Percentiles rank a stretch among this genome's conserved stretches.
phyloP scores from a whole-genome alignment of 2,797 vertebrate genomes.

The Streptopelia turtur region DNA sequence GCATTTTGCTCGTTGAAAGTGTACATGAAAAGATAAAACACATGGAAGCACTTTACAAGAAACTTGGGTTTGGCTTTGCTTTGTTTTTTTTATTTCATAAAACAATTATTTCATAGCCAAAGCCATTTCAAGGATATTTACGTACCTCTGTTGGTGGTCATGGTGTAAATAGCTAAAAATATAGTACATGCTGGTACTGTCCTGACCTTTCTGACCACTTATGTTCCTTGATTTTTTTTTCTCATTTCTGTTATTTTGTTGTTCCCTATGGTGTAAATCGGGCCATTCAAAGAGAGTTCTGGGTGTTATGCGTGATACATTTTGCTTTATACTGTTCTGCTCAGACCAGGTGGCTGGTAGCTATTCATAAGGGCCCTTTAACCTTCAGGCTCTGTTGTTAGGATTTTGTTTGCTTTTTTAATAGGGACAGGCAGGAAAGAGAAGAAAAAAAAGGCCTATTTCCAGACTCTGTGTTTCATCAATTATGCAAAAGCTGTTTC shows the following conservation, averaged over 20 bases:
- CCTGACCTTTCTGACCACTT: neutral
- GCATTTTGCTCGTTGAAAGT: neutral
- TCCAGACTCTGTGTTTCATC: constrained; percentile 23
- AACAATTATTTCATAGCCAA: neutral
- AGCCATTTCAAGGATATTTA: neutral
- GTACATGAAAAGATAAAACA: neutral
- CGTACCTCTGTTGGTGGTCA: neutral
- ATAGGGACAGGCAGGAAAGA: neutral
- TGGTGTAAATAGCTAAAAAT: neutral
- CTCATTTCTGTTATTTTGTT: neutral
- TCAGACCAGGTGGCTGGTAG: neutral
- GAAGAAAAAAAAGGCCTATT: constrained; percentile 15
- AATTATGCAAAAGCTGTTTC: constrained; percentile 49
- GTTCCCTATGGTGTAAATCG: neutral
- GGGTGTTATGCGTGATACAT: neutral
- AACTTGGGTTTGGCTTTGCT: neutral
- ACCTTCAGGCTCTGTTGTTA: constrained; percentile 18
- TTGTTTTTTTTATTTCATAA: neutral
- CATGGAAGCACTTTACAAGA: neutral
- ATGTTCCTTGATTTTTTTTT: neutral
- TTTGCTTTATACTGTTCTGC: neutral
- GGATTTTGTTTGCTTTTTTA: constrained; percentile 24
- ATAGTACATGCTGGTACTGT: neutral
- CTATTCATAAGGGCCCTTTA: neutral
- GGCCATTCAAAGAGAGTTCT: neutral